A percentile compares a stretch with the other conserved stretches of the same genome.
These are phyloP conservation scores for Homalodisca vitripennis DNA, from an alignment of 1,140 invertebrate genomes.

Conservation along the genomic window DNA sequence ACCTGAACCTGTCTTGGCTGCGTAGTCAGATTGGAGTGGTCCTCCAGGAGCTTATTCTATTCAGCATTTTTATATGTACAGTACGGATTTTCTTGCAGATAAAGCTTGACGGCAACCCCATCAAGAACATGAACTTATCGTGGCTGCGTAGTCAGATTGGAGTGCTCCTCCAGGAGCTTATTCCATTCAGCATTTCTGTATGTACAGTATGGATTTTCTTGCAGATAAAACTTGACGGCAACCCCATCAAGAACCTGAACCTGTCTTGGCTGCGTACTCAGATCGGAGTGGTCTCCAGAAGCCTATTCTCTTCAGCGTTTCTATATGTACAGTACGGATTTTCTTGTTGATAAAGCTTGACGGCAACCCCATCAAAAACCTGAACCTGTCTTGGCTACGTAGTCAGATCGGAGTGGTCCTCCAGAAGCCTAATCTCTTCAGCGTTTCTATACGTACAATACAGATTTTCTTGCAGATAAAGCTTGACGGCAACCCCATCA, in stretches of 20 bases:
- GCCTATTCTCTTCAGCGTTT: conserved; percentile 72
- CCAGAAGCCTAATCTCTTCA: conserved; percentile 79
- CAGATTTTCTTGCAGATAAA: conserved; percentile 58
- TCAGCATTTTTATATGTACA: conserved; percentile 73
- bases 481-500: conserved; percentile 63
- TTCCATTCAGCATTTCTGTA: conserved; percentile 74
- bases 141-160: conserved; percentile 72
- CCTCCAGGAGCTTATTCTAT: conserved; percentile 77
- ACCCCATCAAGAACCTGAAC: conserved; percentile 62
- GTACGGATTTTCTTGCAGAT: too few relatives aligned
- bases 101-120: conserved; percentile 60
- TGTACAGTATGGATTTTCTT: too few relatives aligned
- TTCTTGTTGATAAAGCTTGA: conserved; percentile 63
- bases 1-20: conserved; percentile 70
- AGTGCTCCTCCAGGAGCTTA: conserved; percentile 78
- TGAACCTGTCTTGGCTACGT: conserved; percentile 71
- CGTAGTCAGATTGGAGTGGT: conserved; percentile 72
- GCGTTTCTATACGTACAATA: conserved; percentile 71
- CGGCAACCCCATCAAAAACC: conserved; percentile 58
- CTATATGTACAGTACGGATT: too few relatives aligned
- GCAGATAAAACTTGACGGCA: conserved; percentile 63
- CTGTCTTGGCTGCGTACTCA: conserved; percentile 67
- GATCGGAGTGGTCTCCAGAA: conserved; percentile 81
- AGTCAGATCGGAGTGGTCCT: conserved; percentile 72
- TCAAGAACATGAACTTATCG: conserved; percentile 64